Base-by-base conservation (phyloP, 2,797 vertebrate genomes). In the Chloroceryle inda region DNA sequence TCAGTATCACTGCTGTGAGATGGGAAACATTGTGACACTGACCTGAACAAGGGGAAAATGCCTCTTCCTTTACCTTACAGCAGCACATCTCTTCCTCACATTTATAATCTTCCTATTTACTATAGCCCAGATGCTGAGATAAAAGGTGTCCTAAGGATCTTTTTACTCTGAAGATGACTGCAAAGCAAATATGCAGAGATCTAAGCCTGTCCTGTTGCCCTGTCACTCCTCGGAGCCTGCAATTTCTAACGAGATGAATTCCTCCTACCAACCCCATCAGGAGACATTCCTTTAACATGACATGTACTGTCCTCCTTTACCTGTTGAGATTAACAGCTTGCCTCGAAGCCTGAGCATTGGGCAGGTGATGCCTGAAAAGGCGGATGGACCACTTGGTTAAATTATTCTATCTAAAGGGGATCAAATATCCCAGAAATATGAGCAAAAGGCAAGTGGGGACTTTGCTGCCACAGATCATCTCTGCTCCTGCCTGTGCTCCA, bases 1-100 rank as follows among this genome's bases (percentile, higher is more conserved):
- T 88, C 3, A 6, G 73, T 89, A 84, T 69, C 1, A 2, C 35
- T 91, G 75, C 53, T 72, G 72, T 62, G 87, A 96, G 91, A 83
- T 69, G 89, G 40, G 13, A 75, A 84, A 73, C 53, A 40, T 47
- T 1, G 2, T 20, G 80, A 82, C 2, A 9, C 42, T 58, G 44
- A 45, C 53, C 24, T 73, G 62, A 84, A 76, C 38, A 20, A 5
- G 16, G 26, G 52, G 10, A 45, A 93, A 91, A 67, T 8, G 7
- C 21, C 8, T 63, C 59, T 79, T 67, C 52, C 31, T 75, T 44
- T 77, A 74, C 13, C 6, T 50, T 50, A 50, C 26, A 50, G 49
- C 49, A 50, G 49, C 49, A 44, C 45, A 17, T 17, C 49, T 50
- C 49, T 64, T 58, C 31, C 40, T 2, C 9, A 31, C 3, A 14